Percentiles rank a stretch among this genome's conserved stretches.
Conservation (phyloP, 2,113 vertebrate genomes). For the Melanostigma gelatinosum region DNA sequence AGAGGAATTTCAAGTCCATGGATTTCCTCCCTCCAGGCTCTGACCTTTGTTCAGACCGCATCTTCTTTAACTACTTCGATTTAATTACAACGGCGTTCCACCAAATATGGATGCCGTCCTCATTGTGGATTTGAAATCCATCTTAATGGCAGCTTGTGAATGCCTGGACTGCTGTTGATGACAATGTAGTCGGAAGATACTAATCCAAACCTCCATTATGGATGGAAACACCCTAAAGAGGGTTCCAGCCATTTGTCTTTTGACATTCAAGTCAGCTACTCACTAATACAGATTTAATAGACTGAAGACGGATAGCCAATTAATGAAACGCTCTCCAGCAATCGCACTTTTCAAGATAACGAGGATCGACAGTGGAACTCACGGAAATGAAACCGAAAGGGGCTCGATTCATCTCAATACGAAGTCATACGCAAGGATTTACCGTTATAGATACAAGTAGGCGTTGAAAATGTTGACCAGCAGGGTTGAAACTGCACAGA, state of each 20-base stretch:
- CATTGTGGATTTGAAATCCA: slow-evolving; percentile 40
- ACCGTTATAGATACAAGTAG: slow-evolving; percentile 14
- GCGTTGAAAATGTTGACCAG: neutral
- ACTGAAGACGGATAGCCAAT: slow-evolving; percentile 69
- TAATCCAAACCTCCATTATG: slow-evolving; percentile 43
- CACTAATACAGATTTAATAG: slow-evolving; percentile 72
- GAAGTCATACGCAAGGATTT: slow-evolving; percentile 37
- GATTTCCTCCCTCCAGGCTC: slow-evolving; percentile 54
- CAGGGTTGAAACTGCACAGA: neutral
- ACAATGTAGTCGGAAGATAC: slow-evolving; percentile 36
- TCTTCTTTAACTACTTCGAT: slow-evolving; percentile 50
- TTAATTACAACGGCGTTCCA: slow-evolving; percentile 49
- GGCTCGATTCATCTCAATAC: slow-evolving; percentile 58
- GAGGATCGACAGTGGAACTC: slow-evolving; percentile 64
- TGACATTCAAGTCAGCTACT: slow-evolving; percentile 66
- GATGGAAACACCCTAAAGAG: slow-evolving; percentile 43
- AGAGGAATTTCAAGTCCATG: slow-evolving; percentile 60
- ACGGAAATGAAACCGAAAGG: slow-evolving; percentile 48
- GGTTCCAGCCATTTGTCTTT: slow-evolving; percentile 65
- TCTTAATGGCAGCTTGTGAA: slow-evolving; percentile 31
- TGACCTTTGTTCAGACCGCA: slow-evolving; percentile 45
- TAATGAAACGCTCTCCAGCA: slow-evolving; percentile 60
- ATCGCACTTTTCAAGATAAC: slow-evolving; percentile 68
- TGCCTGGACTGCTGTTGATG: slow-evolving; percentile 29
- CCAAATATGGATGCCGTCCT: slow-evolving; percentile 37